Evolutionary conservation across 2,113 vertebrate species (phyloP).

Genomic region (Labeo catla): DNA sequence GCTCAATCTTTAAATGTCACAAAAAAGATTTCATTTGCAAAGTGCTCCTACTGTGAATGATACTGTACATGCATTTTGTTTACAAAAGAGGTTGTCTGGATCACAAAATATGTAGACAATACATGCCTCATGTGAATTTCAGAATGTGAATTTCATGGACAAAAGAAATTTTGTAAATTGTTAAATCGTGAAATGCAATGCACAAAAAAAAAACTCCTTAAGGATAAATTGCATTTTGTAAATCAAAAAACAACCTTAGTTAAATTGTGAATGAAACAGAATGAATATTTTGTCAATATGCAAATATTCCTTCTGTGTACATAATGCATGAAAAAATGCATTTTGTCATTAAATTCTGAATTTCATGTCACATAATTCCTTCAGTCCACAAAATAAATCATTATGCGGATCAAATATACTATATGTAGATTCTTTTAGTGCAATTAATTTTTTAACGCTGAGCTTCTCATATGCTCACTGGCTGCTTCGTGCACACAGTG

Average conservation of each 20-base stretch:
- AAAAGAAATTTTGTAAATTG: not conserved
- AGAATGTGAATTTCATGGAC: not conserved
- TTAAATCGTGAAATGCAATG: not conserved
- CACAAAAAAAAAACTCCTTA: not conserved
- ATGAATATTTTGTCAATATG: not conserved
- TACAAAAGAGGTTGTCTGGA: not conserved
- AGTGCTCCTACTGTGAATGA: too few relatives aligned
- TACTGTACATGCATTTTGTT: too few relatives aligned
- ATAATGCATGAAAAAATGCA: not conserved
- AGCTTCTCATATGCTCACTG: not conserved
- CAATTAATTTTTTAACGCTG: slow-evolving; percentile 4
- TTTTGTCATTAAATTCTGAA: not conserved
- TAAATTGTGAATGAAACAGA: too few relatives aligned
- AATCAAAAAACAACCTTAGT: not conserved
- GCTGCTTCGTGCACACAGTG: not conserved
- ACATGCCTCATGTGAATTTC: not conserved
- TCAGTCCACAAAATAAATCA: not conserved
- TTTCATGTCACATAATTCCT: not conserved
- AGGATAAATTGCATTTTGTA: not conserved
- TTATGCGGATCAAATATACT: slow-evolving; percentile 6
- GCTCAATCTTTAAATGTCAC: too few relatives aligned
- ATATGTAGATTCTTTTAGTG: not conserved
- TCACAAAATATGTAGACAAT: not conserved
- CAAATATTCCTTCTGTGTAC: not conserved
- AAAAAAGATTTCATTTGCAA: too few relatives aligned